These are phyloP conservation scores for Apis laboriosa DNA, from an alignment of 1,140 invertebrate genomes.

Conservation along the genomic window DNA sequence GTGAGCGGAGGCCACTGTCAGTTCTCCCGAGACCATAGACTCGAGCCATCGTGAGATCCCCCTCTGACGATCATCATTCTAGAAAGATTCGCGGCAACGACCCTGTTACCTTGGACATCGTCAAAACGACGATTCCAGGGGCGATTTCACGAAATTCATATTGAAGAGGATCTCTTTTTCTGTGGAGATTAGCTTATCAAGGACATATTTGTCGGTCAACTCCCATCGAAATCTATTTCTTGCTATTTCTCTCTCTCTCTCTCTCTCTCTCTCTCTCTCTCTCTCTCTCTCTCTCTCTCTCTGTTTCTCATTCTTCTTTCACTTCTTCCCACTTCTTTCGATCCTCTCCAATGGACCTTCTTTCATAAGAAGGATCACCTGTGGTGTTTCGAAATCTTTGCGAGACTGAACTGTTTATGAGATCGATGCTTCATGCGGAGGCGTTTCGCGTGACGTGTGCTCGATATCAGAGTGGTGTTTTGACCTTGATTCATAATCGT, in stretches of 20 bases:
- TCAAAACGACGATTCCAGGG: slow-evolving; percentile 25
- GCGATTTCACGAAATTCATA: not conserved
- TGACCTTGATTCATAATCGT: not conserved
- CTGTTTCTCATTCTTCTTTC: not conserved
- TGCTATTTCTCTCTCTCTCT: too few species aligned
- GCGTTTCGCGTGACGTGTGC: slow-evolving; percentile 4
- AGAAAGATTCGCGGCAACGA: slow-evolving; percentile 46
- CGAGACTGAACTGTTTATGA: not conserved
- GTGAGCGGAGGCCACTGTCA: slow-evolving; percentile 76
- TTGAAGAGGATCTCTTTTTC: not conserved
- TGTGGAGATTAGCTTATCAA: not conserved
- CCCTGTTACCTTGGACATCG: slow-evolving; percentile 42
- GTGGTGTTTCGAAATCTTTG: slow-evolving; percentile 18
- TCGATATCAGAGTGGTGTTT: not conserved
- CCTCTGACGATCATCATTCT: slow-evolving; percentile 53
- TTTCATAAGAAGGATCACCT: not conserved
- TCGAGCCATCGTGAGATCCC: slow-evolving; percentile 70
- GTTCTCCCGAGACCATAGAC: slow-evolving; percentile 75
- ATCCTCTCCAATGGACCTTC: not conserved
- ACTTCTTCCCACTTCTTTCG: too few species aligned
- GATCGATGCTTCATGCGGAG: slow-evolving; percentile 20
- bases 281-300: not conserved
- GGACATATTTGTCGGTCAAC: not conserved
- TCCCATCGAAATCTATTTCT: not conserved
- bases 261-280: not conserved